These are phyloP conservation scores for Chloebia gouldiae DNA, from an alignment of 2,113 vertebrate genomes.

Conservation along the genomic window DNA sequence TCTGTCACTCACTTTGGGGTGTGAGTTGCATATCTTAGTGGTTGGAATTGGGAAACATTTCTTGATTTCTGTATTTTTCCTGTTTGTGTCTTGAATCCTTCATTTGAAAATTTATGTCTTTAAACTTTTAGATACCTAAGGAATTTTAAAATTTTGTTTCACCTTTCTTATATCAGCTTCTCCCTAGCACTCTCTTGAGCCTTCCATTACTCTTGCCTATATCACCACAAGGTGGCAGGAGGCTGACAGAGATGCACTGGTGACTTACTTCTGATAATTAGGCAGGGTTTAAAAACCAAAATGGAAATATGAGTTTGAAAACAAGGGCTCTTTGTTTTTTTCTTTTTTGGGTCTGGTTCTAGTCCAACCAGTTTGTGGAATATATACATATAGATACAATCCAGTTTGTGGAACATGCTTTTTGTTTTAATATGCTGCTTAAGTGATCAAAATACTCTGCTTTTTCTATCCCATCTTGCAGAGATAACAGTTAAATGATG, in stretches of 20 bases:
- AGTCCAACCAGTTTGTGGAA: neutral
- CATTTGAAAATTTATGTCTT: neutral
- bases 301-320: neutral
- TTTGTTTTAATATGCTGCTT: neutral
- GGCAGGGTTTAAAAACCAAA: neutral
- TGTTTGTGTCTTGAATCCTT: neutral
- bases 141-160: neutral
- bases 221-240: conserved; percentile 20
- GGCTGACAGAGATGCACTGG: neutral
- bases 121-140: neutral
- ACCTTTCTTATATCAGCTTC: neutral
- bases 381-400: neutral
- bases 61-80: neutral
- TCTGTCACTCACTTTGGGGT: neutral
- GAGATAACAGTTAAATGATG: neutral
- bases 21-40: neutral
- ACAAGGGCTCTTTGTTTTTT: neutral
- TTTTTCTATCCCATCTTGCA: neutral
- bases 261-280: neutral
- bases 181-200: neutral
- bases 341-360: neutral
- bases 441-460: neutral
- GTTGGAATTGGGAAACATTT: neutral
- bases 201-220: fast-evolving
- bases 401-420: neutral